Base-by-base conservation (phyloP, 2,113 vertebrate species). In the Aspidoscelis tigris region DNA sequence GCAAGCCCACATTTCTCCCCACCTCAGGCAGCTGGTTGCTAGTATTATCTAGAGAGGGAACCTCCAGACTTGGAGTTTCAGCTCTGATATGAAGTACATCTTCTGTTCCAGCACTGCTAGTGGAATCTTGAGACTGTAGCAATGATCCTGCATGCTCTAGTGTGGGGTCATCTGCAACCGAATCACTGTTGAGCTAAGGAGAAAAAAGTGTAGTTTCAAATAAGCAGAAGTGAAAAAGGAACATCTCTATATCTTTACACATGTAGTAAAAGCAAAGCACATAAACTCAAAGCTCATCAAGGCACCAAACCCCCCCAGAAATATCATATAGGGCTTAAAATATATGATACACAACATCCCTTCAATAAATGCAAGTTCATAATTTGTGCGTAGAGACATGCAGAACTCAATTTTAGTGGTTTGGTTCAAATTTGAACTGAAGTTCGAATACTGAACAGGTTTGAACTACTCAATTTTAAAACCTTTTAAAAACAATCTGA, bases 11-110 rank as follows among this genome's bases (percentile, higher is more conserved):
- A 94, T 95, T 95, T 91, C 93, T 96, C 97, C 98, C 98, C 99
- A 99, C 98, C 99, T 99, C 99, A 99, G 99, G 98, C 98, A 98
- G 97, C 98, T 97, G 98, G 97, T 97, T 97, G 97, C 96, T 97
- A 98, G 97, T 94, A 95, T 96, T 98, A 96, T 99, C 98, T 96
- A 98, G 97, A 96, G 97, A 95, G 93, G 95, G 93, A 94, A 96
- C 95, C 96, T 99, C 99, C 97, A 97, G 93, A 94, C 94, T 94
- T 88, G 98, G 97, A 92, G 97, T 98, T 94, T 98, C 98, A 87
- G 95, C 96, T 92, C 95, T 96, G 93, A 96, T 95, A 68, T 96
- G 96, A 77, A 97, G 95, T 64, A 96, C 94, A 66, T 99, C 98
- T 90, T 99, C 98, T 0, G 95, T 94, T 68, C 97, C 95, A 89